Percentiles rank a stretch among this genome's conserved stretches.
phyloP scores from a whole-genome alignment of 2,888 invertebrate species.

The Selenia dentaria region DNA sequence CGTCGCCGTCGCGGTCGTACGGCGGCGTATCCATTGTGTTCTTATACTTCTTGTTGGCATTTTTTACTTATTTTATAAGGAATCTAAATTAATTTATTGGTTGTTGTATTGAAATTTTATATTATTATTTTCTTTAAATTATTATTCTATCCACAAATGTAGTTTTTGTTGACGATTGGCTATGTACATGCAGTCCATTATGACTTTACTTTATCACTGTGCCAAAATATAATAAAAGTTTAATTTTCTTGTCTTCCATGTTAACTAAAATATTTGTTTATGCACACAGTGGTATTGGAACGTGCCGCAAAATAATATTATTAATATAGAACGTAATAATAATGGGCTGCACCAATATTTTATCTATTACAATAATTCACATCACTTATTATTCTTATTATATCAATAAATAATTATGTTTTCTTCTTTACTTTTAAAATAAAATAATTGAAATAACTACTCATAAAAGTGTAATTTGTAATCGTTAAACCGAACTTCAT shows the following conservation, averaged over 20 bases:
- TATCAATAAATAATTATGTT: constrained; percentile 63
- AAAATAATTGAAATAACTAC: constrained; percentile 80
- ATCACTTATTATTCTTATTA: constrained; percentile 51
- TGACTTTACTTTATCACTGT: constrained; percentile 46
- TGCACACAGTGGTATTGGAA: constrained; percentile 22
- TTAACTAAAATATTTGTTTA: constrained; percentile 29
- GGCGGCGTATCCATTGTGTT: constrained; percentile 78
- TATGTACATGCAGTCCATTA: constrained; percentile 77
- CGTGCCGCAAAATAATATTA: constrained; percentile 4
- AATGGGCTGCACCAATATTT: constrained; percentile 57
- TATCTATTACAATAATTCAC: constrained; percentile 48
- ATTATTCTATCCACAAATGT: constrained; percentile 69
- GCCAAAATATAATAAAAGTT: constrained; percentile 59
- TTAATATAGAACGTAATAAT: constrained; percentile 21
- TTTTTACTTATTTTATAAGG: constrained; percentile 83
- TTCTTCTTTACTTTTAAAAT: constrained; percentile 72
- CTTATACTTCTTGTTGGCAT: constrained; percentile 84
- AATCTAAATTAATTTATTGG: constrained; percentile 84
- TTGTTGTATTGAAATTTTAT: constrained; percentile 82
- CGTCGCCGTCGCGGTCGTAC: constrained; percentile 42
- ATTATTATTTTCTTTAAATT: constrained; percentile 77
- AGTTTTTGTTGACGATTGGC: constrained; percentile 69
- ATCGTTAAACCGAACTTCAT: constrained; percentile 84
- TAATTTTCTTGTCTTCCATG: constrained; percentile 64
- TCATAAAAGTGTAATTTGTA: constrained; percentile 76